phyloP scores from a whole-genome alignment of 2,888 invertebrate species.

The Pseudolycoriella hygida region DNA sequence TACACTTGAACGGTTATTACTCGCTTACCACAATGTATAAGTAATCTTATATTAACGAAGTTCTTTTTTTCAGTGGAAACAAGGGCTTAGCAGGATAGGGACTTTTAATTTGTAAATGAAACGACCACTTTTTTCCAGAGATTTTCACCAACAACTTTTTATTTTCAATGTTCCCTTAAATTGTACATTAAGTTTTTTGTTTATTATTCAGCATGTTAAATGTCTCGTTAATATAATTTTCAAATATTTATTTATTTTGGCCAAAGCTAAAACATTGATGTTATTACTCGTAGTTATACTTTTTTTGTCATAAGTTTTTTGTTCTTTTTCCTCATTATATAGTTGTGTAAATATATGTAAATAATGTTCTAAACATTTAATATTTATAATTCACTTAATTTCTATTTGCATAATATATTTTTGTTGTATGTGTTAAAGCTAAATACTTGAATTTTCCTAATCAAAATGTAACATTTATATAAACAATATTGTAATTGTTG shows the following conservation, averaged over 20 bases:
- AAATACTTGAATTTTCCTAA: too few species aligned
- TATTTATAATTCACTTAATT: too few species aligned
- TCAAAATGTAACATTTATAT: too few species aligned
- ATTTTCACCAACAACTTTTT: constrained; percentile 21
- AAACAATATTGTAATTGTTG: too few species aligned
- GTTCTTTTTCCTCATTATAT: neutral
- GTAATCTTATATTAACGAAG: too few species aligned
- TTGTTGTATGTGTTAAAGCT: too few species aligned
- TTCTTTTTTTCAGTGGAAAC: too few species aligned
- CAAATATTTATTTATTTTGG: neutral
- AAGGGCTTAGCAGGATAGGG: too few species aligned
- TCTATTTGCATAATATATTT: too few species aligned
- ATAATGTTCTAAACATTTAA: neutral
- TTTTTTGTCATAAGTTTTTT: neutral
- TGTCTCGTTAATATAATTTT: constrained; percentile 1
- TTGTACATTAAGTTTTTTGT: neutral
- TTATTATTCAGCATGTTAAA: neutral
- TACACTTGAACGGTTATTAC: too few species aligned
- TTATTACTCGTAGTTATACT: neutral
- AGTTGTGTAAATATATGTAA: neutral
- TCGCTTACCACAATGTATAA: too few species aligned
- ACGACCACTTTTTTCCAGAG: constrained; percentile 15
- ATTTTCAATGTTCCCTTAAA: constrained; percentile 5
- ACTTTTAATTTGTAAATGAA: too few species aligned
- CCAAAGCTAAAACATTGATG: constrained; percentile 1